Conservation (phyloP, 1,140 invertebrate genomes). For the Coboldia fuscipes region DNA sequence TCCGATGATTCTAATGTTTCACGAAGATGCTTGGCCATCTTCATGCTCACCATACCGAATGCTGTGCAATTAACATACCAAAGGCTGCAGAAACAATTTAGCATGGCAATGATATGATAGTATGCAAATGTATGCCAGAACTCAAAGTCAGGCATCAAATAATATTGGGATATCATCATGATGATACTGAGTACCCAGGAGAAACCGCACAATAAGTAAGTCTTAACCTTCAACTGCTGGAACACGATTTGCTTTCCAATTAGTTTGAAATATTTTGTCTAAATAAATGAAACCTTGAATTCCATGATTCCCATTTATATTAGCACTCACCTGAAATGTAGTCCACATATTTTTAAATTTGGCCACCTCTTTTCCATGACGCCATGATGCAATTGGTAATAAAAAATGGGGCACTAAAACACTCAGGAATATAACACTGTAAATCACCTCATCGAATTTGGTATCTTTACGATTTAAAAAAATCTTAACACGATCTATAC, state of each 20-base stretch:
- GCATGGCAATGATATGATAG: slow-evolving; percentile 35
- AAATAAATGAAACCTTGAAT: no score
- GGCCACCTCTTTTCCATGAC: slow-evolving; percentile 30
- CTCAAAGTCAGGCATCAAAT: slow-evolving; percentile 32
- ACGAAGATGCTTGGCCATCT: slow-evolving; percentile 27
- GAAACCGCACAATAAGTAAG: slow-evolving; percentile 27
- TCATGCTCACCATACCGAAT: slow-evolving; percentile 28
- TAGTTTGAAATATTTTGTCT: slow-evolving; percentile 29
- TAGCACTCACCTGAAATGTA: slow-evolving; percentile 32
- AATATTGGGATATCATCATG: slow-evolving; percentile 31
- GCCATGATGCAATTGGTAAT: slow-evolving; percentile 32
- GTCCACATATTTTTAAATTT: slow-evolving; percentile 42
- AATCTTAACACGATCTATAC: slow-evolving; percentile 18
- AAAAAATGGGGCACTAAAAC: slow-evolving; percentile 35
- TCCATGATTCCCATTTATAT: no score
- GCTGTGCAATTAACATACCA: slow-evolving; percentile 36
- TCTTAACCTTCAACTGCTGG: slow-evolving; percentile 26
- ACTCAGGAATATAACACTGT: slow-evolving; percentile 35
- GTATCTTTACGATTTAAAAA: slow-evolving; percentile 27
- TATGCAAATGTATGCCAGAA: slow-evolving; percentile 35
- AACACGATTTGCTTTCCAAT: slow-evolving; percentile 30
- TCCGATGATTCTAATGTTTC: slow-evolving; percentile 26
- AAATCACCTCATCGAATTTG: slow-evolving; percentile 35
- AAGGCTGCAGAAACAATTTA: slow-evolving; percentile 31
- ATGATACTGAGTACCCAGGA: slow-evolving; percentile 28